A percentile compares a stretch with the other conserved stretches of the same genome.
These are phyloP conservation scores for Monochamus alternatus DNA, from an alignment of 2,888 invertebrate species.

Conservation along the genomic window DNA sequence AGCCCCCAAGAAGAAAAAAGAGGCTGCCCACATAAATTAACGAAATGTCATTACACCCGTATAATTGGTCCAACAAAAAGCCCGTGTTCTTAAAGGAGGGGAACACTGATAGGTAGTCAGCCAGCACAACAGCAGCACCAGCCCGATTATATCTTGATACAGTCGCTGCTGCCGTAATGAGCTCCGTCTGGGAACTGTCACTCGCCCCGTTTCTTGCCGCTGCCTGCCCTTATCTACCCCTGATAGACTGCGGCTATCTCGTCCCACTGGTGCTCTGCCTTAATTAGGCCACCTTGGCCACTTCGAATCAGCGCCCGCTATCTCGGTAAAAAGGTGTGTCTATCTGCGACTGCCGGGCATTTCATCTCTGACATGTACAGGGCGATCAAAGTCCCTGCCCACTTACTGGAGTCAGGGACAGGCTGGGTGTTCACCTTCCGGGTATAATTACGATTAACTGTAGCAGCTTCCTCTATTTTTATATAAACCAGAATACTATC, in stretches of 20 bases:
- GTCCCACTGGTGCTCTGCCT: constrained; percentile 53
- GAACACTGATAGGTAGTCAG: constrained; percentile 52
- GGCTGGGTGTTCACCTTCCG: no score
- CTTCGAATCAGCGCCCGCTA: constrained; percentile 29
- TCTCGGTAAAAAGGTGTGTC: constrained; percentile 37
- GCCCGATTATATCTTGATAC: constrained; percentile 60
- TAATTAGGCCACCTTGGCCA: constrained; percentile 56
- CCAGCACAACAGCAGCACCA: constrained; percentile 30
- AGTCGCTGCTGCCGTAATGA: constrained; percentile 61
- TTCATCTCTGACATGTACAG: constrained; percentile 23
- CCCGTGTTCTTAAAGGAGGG: constrained; percentile 36
- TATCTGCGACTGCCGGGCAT: constrained; percentile 28
- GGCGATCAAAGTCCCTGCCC: background rate
- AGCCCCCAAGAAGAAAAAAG: background rate
- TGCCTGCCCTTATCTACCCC: constrained; percentile 54
- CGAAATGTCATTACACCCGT: constrained; percentile 29
- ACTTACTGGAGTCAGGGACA: background rate
- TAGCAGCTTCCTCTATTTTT: no score
- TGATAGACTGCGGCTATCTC: constrained; percentile 57
- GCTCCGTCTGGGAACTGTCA: constrained; percentile 65
- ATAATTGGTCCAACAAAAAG: constrained; percentile 34
- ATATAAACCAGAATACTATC: no score
- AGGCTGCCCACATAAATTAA: constrained; percentile 16
- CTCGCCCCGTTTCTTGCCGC: constrained; percentile 48
- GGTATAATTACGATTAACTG: no score